A percentile compares a stretch with the other conserved stretches of the same genome.
phyloP scores from a whole-genome alignment of 2,797 vertebrate genomes.

The Ciconia nigra region DNA sequence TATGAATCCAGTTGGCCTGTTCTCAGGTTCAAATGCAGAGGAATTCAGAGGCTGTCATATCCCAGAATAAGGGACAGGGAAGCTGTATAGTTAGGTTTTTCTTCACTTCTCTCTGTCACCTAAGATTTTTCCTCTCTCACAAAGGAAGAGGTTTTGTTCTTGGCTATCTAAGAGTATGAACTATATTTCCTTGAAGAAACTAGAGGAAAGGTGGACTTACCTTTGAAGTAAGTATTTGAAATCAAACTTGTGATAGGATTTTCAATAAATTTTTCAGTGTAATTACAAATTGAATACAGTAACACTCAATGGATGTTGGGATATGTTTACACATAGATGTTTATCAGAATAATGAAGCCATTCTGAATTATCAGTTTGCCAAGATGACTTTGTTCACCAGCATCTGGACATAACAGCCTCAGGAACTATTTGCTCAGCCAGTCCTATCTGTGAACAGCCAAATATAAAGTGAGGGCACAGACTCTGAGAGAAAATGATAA shows the following conservation, averaged over 20 bases:
- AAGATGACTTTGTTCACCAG: background rate
- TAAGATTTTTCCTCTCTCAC: background rate
- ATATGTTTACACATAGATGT: background rate
- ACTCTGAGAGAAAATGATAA: background rate
- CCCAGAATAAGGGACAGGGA: background rate
- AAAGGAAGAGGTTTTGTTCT: background rate
- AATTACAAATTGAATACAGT: background rate
- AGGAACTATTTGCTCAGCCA: background rate
- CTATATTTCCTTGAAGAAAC: background rate
- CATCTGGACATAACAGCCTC: background rate
- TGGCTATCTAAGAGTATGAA: background rate
- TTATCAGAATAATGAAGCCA: background rate
- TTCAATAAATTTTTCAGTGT: background rate
- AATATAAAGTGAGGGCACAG: background rate
- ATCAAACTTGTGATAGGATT: background rate
- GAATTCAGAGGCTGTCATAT: background rate
- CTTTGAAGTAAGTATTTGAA: background rate
- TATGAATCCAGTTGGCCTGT: background rate
- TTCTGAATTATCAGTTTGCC: background rate
- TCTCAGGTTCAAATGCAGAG: background rate
- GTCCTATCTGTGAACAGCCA: background rate
- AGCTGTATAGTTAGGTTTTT: background rate
- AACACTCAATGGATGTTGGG: background rate
- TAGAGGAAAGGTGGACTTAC: background rate
- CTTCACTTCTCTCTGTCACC: background rate